Percentiles rank a stretch among this genome's conserved stretches.
These are phyloP conservation scores for Graptemys geographica DNA, from an alignment of 2,797 vertebrate species.

Conservation along the genomic window DNA sequence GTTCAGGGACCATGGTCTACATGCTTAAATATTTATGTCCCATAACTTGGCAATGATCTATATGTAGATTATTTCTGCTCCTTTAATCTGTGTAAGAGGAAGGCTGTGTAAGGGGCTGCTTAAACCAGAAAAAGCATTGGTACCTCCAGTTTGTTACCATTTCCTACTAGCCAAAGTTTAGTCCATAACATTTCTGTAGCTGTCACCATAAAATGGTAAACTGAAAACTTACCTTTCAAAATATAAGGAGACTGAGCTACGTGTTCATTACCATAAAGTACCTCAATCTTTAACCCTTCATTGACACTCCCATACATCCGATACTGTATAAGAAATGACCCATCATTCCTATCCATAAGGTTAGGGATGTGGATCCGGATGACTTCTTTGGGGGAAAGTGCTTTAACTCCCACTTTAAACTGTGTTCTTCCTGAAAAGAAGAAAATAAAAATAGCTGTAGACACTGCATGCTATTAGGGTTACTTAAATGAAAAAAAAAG, in stretches of 20 bases:
- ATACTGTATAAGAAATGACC: slow-evolving; percentile 91
- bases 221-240: slow-evolving; percentile 83
- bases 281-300: slow-evolving; percentile 87
- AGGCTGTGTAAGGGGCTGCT: rapidly evolving
- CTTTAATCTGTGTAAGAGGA: neutral
- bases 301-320: slow-evolving; percentile 87
- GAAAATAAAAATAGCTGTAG: slow-evolving; percentile 34
- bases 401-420: slow-evolving; percentile 89
- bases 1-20: neutral
- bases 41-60: neutral
- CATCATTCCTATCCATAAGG: slow-evolving; percentile 91
- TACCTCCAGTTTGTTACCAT: neutral
- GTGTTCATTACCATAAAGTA: slow-evolving; percentile 84
- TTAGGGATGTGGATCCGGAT: slow-evolving; percentile 87
- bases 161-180: neutral
- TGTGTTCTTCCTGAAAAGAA: slow-evolving; percentile 81
- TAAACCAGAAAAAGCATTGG: neutral
- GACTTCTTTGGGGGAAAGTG: slow-evolving; percentile 85
- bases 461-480: neutral
- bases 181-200: neutral
- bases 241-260: slow-evolving; percentile 91
- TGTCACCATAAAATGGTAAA: neutral
- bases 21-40: neutral
- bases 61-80: neutral
- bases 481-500: neutral